These are phyloP conservation scores for Orientallactaga sibirica DNA, from an alignment of 2,797 vertebrate species.

Conservation along the genomic window DNA sequence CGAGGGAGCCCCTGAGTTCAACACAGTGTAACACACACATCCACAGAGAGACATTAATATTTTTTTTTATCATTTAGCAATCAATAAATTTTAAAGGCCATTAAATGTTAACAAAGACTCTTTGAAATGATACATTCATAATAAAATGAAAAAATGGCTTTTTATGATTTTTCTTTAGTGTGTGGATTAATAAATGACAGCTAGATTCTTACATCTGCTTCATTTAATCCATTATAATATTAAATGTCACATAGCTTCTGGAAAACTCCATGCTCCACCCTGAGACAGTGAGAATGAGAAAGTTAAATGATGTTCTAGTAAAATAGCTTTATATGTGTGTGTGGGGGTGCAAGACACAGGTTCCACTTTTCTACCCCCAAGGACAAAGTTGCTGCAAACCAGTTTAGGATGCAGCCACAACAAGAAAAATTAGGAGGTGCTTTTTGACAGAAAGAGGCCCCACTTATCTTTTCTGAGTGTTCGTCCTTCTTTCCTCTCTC, in stretches of 20 bases:
- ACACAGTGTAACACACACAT: too few species aligned
- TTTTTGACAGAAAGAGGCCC: neutral
- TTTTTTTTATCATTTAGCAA: too few species aligned
- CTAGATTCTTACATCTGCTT: neutral
- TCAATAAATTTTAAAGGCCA: neutral
- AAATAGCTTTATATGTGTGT: neutral
- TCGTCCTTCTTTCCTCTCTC: too few species aligned
- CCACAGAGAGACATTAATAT: too few species aligned
- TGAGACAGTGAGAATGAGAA: neutral
- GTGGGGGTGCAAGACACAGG: too few species aligned
- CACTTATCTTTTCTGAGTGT: neutral
- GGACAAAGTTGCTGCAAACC: neutral
- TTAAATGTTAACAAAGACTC: neutral
- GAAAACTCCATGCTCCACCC: neutral
- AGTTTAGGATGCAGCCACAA: neutral
- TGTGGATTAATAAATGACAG: neutral
- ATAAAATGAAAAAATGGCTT: neutral
- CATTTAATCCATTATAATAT: neutral
- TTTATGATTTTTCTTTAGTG: slow-evolving; percentile 16
- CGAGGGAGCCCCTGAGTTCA: too few species aligned
- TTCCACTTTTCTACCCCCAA: neutral
- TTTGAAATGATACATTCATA: neutral
- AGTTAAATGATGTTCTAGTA: neutral
- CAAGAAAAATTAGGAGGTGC: neutral
- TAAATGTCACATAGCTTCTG: neutral